Evolutionary conservation across 2,113 vertebrate species (phyloP), one percentile per base, ranked within the genome.

Genomic region (Carollia perspicillata): DNA sequence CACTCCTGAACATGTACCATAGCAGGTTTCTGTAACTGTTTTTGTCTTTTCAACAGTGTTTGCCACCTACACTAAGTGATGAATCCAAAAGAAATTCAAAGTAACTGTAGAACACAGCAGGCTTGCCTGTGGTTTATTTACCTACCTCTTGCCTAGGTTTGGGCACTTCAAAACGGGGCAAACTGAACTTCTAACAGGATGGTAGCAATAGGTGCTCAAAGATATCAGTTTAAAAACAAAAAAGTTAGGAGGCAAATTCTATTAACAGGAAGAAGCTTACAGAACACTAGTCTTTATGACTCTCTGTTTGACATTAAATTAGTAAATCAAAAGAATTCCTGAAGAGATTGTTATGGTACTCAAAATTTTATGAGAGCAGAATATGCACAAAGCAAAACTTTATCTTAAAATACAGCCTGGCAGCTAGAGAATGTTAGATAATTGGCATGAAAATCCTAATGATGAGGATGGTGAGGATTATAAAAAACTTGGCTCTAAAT

Each of bases 31-130:
- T 44, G 53, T 40, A 78, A 44, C 2, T 63, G 40, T 92, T 53
- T 80, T 69, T 79, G 44, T 72, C 74, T 95, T 89, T 69, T 90
- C 69, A 83, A 37, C 66, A 93, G 81, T 2, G 20, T 79, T 83
- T 68, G 89, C 88, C 2, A 33, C 33, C 91, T 49, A 49, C 71
- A 22, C 44, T 47, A 51, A 91, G 72, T 3, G 6, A 3, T n/a
- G 42, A 75, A 63, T 83, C 84, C 87, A 81, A 95, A 95, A 83
- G 60, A 94, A 96, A 94, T 78, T 53, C 60, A 84, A 58, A 88
- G 74, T 8, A 85, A 55, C 66, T 35, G 51, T 4, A 42, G 87
- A 80, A 75, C n/a, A 66, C 30, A 28, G 44, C 53, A 40, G 47
- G 58, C 44, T 78, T 93, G 44, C 58, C 44, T 87, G 37, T 84